Evolutionary conservation across 2,888 invertebrate genomes (phyloP).

Genomic region (Cryptocephalus primarius): DNA sequence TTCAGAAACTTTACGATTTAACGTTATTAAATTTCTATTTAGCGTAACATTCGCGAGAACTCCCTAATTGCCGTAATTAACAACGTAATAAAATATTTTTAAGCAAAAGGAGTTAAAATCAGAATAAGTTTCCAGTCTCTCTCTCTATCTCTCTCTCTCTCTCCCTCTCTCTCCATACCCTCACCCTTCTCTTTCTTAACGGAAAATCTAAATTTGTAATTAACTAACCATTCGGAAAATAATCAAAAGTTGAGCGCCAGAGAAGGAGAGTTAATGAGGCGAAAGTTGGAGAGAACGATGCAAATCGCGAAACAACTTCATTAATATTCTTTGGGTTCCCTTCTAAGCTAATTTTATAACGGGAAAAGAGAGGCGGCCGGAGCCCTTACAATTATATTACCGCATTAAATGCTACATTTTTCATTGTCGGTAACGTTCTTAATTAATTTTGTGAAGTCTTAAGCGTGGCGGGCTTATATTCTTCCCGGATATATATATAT

Average conservation of each 20-base stretch:
- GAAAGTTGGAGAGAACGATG: constrained; percentile 32
- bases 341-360: constrained; percentile 22
- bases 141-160: too few species aligned
- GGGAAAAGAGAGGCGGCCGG: constrained; percentile 4
- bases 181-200: constrained; percentile 1
- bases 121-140: constrained; percentile 13
- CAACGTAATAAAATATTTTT: constrained; percentile 31
- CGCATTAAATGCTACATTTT: too few species aligned
- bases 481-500: too few species aligned
- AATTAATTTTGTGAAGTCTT: too few species aligned
- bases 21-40: constrained; percentile 30
- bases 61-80: constrained; percentile 28
- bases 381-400: too few species aligned
- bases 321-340: constrained; percentile 33
- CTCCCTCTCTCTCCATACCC: too few species aligned
- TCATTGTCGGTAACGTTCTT: too few species aligned
- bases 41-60: constrained; percentile 20
- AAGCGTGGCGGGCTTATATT: too few species aligned
- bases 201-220: constrained; percentile 32
- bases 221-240: constrained; percentile 37
- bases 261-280: constrained; percentile 28
- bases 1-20: constrained; percentile 25
- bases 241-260: constrained; percentile 30
- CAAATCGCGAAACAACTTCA: constrained; percentile 35
- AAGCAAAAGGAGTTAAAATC: constrained; percentile 19